Percentiles rank a stretch among this genome's conserved stretches.
phyloP scores from a whole-genome alignment of 2,113 vertebrate species.

The Merops nubicus region DNA sequence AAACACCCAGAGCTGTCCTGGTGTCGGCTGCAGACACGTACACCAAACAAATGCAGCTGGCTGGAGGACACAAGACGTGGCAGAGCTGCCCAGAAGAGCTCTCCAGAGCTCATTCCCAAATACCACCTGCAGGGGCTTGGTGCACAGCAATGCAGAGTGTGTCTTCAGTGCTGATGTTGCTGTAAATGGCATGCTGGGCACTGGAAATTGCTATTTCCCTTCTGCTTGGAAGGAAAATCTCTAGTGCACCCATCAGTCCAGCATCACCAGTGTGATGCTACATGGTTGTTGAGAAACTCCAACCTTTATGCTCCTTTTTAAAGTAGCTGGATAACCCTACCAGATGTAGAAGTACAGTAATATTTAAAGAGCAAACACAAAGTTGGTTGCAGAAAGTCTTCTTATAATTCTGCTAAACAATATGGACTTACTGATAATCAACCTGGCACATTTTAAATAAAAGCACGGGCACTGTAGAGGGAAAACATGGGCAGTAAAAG shows the following conservation, averaged over 20 bases:
- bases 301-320: not conserved
- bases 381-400: not conserved
- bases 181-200: not conserved
- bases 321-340: not conserved
- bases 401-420: not conserved
- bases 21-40: not conserved
- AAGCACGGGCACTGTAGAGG: not conserved
- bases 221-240: not conserved
- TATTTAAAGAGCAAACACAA: not conserved
- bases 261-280: not conserved
- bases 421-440: not conserved
- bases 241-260: not conserved
- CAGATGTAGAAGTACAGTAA: not conserved
- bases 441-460: not conserved
- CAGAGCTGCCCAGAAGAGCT: not conserved
- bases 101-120: not conserved
- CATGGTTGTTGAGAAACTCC: not conserved
- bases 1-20: not conserved
- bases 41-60: accelerated
- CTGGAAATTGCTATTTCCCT: not conserved
- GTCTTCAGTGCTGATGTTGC: not conserved
- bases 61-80: not conserved
- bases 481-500: not conserved
- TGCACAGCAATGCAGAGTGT: not conserved
- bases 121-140: not conserved